These are phyloP conservation scores for Myotis planiceps DNA, from an alignment of 2,797 vertebrate species.

Conservation along the genomic window DNA sequence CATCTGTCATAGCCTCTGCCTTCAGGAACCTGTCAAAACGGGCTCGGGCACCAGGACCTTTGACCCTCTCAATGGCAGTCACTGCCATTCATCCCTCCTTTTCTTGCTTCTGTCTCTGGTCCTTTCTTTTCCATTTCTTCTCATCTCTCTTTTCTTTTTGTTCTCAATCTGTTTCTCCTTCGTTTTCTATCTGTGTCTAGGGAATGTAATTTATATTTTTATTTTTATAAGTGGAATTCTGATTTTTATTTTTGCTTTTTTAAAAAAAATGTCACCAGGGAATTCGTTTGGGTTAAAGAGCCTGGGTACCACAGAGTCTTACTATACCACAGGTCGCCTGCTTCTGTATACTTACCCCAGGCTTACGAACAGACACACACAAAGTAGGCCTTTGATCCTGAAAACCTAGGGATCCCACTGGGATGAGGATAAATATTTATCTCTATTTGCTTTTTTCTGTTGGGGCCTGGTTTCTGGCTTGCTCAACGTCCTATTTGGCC, in stretches of 20 bases:
- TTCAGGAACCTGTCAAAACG: neutral
- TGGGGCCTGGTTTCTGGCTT: conserved; percentile 71
- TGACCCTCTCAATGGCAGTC: neutral
- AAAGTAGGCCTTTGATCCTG: conserved; percentile 71
- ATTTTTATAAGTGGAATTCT: conserved; percentile 44
- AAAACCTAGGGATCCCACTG: conserved; percentile 66
- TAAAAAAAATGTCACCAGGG: neutral
- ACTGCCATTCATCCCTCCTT: neutral
- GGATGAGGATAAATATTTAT: conserved; percentile 74
- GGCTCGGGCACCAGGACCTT: no score
- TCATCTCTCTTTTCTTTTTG: neutral
- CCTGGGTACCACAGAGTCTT: conserved; percentile 32
- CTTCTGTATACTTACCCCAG: conserved; percentile 45
- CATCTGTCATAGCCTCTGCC: neutral
- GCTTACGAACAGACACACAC: conserved; percentile 56
- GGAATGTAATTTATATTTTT: conserved; percentile 38
- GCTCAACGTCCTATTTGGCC: conserved; percentile 76
- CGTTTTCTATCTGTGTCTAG: conserved; percentile 12
- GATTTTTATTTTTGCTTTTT: neutral
- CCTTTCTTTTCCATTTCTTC: neutral
- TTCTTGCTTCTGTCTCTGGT: neutral
- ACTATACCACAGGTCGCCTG: neutral
- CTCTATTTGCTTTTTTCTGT: conserved; percentile 69
- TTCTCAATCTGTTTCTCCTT: neutral
- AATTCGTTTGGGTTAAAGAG: conserved; percentile 52